Percentiles rank a stretch among this genome's conserved stretches.
These are phyloP conservation scores for Cirrhinus mrigala DNA, from an alignment of 2,797 vertebrate species.

Conservation along the genomic window DNA sequence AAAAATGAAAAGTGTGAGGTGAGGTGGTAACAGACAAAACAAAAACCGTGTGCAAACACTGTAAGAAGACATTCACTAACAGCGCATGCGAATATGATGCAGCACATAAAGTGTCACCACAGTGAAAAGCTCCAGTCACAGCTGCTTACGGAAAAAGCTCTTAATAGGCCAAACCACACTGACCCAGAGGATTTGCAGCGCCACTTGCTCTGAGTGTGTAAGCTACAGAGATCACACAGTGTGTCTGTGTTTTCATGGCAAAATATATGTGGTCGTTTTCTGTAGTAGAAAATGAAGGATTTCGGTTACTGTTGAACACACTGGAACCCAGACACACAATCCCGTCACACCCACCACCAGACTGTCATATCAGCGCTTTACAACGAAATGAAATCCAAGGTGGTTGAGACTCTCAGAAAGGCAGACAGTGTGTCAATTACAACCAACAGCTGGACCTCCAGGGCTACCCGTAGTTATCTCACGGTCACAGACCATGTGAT, in stretches of 20 bases:
- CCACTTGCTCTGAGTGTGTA: background rate
- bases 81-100: slow-evolving; percentile 29
- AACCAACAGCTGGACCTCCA: background rate
- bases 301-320: slow-evolving; percentile 25
- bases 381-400: slow-evolving; percentile 16
- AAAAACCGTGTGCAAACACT: slow-evolving; percentile 26
- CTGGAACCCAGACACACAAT: slow-evolving; percentile 32
- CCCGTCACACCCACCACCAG: background rate
- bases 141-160: background rate
- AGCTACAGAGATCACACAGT: slow-evolving; percentile 6
- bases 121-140: slow-evolving; percentile 20
- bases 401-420: slow-evolving; percentile 7
- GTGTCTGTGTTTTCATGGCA: slow-evolving; percentile 25
- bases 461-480: slow-evolving; percentile 23
- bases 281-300: slow-evolving; percentile 20
- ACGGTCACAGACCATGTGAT: slow-evolving; percentile 42
- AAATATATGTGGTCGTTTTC: slow-evolving; percentile 21
- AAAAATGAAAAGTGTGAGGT: slow-evolving; percentile 22
- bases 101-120: slow-evolving; percentile 23
- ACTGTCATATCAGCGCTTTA: slow-evolving; percentile 22
- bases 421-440: slow-evolving; percentile 7
- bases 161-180: slow-evolving; percentile 26
- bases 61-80: slow-evolving; percentile 16
- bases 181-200: background rate
- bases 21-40: slow-evolving; percentile 5